Base-by-base conservation (phyloP, 2,888 invertebrate species). In the Elysia crispata region DNA sequence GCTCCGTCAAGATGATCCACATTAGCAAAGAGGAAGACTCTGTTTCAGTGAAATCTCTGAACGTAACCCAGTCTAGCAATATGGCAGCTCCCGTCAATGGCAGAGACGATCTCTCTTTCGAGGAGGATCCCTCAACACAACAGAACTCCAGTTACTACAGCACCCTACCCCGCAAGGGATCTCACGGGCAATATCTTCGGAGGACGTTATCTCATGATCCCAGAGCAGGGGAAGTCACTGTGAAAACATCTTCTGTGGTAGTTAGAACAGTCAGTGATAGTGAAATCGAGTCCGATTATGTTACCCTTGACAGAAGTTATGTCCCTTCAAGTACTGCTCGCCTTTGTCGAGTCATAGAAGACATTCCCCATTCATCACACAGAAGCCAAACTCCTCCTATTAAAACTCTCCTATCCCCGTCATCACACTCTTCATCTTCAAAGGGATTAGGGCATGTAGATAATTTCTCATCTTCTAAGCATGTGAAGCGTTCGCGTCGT, bases 281-380 rank as follows among this genome's bases (percentile, higher is more conserved):
- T 0, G 80, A 76, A 28, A 75, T 80, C 25, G 80, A 80, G 20
- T 76, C 80, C 0, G 80, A 80, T n/a, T 80, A 80, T 25, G 80
- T 80, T 1, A 76, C 70, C 0, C 31, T 80, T 28, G 76, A 80
- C 23, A 49, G 41, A 0, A 25, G 70, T 20, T 80, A 80, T 41
- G 18, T 70, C 6, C 76, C 67, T 6, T 50, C n/a, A 13, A n/a
- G 31, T 8, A 33, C 57, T 49, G 31, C 75, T 1, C 28, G 49
- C 6, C 18, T 76, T 15, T 30, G 62, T 62, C 6, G 62, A 30
- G 62, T 49, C 28, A 54, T 20, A 0, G 80, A 80, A 25, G 28
- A 8, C 8, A 8, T 50, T 13, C 49, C n/a, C n/a, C 1, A 8
- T 31, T 25, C 57, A 20, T 1, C 74, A 30, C 23, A 11, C 23